Base-by-base conservation (phyloP, 2,797 vertebrate species). In the Argya squamiceps region DNA sequence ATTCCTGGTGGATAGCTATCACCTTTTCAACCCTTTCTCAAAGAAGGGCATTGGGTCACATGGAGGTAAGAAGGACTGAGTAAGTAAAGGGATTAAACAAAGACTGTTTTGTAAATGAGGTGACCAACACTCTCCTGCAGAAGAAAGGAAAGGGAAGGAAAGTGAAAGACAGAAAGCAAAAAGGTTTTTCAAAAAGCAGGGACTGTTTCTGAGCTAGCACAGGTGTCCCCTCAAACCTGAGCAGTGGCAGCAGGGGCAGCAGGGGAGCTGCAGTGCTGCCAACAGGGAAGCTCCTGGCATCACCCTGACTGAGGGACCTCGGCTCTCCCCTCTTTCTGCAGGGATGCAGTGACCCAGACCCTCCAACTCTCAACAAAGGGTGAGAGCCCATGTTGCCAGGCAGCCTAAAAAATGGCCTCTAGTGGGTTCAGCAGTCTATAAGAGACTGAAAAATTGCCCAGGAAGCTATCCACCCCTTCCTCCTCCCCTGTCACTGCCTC, bases 381-480 rank as follows among this genome's bases (percentile, higher is more conserved):
- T 36, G 52, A 96, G 64, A 95, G 47, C 24, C 68, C 32, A 50
- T 68, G 43, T 84, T 93, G 60, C 95, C 84, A 93, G 84, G 19
- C 85, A 90, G 85, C 64, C 59, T 86, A 82, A 94, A 78, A 92
- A 96, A 84, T 19, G 34, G 78, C 34, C 55, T 91, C 68, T 95
- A 84, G 60, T 67, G 68, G 59, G 58, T 85, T 93, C 39, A 6
- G 56, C 32, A 70, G 73, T 43, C 95, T 81, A 29, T 86, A 88
- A 68, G 67, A 92, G 67, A 23, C 77, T 94, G 58, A 84, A 89
- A 97, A 96, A 85, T 39, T 80, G 49, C 52, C 53, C 50, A 83
- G 53, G 53, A 95, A 78, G 70, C 23, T 64, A 84, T 22, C 7
- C 34, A 52, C 32, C 70, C 56, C 73, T 47, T 91, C 39, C 36